phyloP scores from a whole-genome alignment of 2,888 invertebrate genomes.

The Norana najaformis region DNA sequence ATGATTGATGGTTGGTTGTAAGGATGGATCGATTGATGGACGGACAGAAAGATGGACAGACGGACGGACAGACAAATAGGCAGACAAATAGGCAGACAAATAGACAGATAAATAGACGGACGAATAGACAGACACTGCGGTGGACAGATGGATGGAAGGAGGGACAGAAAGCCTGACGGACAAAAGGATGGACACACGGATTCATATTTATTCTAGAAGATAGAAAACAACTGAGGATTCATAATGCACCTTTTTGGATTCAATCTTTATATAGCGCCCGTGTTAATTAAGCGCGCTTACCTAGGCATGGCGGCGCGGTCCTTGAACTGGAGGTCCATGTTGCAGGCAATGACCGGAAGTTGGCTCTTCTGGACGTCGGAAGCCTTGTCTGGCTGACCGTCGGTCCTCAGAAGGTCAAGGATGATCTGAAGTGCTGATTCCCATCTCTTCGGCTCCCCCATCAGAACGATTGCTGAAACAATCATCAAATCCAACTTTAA shows the following conservation, averaged over 20 bases:
- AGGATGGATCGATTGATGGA: too few relatives aligned
- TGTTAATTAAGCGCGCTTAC: background rate
- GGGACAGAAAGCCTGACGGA: too few relatives aligned
- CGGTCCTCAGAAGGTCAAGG: conserved; percentile 59
- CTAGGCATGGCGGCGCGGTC: conserved; percentile 60
- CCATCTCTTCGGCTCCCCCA: conserved; percentile 62
- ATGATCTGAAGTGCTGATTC: conserved; percentile 61
- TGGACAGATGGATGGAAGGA: too few relatives aligned
- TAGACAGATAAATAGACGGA: too few relatives aligned
- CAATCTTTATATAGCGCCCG: background rate
- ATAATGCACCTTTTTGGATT: too few relatives aligned
- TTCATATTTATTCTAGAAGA: background rate
- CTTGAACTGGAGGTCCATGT: conserved; percentile 63
- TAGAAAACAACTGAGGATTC: background rate
- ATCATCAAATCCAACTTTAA: background rate
- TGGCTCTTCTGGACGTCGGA: conserved; percentile 49
- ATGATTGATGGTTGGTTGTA: too few relatives aligned
- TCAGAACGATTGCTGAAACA: conserved; percentile 57
- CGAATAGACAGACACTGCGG: too few relatives aligned
- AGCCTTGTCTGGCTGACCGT: conserved; percentile 57
- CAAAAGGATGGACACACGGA: background rate
- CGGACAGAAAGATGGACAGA: too few relatives aligned
- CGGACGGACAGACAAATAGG: too few relatives aligned
- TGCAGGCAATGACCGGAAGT: conserved; percentile 62
- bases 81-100: too few relatives aligned